Evolutionary conservation across 1,140 invertebrate genomes (phyloP).

Genomic region (Nephotettix cincticeps): DNA sequence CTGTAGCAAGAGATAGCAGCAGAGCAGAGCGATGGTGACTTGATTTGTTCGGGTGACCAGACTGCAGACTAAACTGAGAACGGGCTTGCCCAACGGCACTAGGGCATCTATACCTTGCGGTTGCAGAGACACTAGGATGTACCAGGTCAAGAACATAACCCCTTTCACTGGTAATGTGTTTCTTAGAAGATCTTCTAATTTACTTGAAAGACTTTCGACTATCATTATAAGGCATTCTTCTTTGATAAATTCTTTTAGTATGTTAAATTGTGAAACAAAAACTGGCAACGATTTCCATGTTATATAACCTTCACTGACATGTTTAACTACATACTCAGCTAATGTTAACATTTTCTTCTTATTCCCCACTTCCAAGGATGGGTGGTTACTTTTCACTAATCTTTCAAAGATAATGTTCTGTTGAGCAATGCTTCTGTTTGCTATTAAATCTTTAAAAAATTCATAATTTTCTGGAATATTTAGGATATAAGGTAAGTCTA

Average conservation of each 20-base stretch:
- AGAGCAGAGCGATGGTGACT: not conserved
- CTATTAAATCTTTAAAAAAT: conserved; percentile 63
- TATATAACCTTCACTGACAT: not conserved
- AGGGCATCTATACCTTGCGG: not conserved
- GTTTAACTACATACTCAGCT: conserved; percentile 59
- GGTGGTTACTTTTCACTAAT: conserved; percentile 84
- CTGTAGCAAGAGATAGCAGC: not conserved
- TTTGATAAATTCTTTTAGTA: not conserved
- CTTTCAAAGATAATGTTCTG: conserved; percentile 73
- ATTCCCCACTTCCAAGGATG: conserved; percentile 70
- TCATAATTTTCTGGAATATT: conserved; percentile 62
- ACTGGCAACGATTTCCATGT: not conserved
- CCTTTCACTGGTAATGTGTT: too few species aligned
- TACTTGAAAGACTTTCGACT: not conserved
- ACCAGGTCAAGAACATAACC: not conserved
- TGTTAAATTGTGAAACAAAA: too few species aligned
- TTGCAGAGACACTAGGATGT: not conserved
- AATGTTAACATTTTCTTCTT: conserved; percentile 72
- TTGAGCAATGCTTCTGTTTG: conserved; percentile 58
- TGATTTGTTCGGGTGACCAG: too few species aligned
- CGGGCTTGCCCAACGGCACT: not conserved
- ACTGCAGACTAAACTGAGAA: not conserved
- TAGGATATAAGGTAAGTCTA: not conserved
- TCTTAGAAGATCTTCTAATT: not conserved
- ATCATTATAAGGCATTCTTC: not conserved